Evolutionary conservation across 2,888 invertebrate species (phyloP), one percentile per base, ranked within the genome.

Genomic region (Nephrocerus scutellatus): DNA sequence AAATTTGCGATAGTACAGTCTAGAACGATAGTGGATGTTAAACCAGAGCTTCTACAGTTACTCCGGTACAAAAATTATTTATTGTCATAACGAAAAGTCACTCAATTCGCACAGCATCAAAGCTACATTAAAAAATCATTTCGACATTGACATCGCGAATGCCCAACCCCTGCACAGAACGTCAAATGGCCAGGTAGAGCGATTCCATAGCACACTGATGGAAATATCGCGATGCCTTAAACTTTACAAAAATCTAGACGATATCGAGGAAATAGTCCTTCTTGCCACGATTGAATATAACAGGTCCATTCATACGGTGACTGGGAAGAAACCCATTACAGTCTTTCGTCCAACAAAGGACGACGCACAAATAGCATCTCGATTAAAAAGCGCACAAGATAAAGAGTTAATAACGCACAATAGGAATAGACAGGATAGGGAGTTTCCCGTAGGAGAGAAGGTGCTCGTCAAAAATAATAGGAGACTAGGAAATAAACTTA

Each of bases 221-320:
- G 44, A 44, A 33, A 47, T 46, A 24, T 36, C 47, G n/a, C 41
- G 44, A 9, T 47, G 41, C n/a, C 12, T 47, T 8, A 49, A 44
- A 23, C 19, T 37, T 10, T 26, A 39, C 21, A 40, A 21, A 15
- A 30, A 36, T 19, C 15, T 31, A 4, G 25, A 24, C 7, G 31
- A 30, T 26, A 31, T 24, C 3, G 18, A 13, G 3, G 21, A 36
- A 7, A 5, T 30, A 19, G 21, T 35, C 12, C 12, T 30, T 3
- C 16, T 20, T 19, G 20, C 30, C 6, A 36, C 36, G 9, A 28
- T 39, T 8, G 21, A 26, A 21, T 26, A 34, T 24, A 34, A 30
- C 14, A 16, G 19, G 22, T 16, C 24, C n/a, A 29, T 30, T 5
- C 35, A 40, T 19, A 34, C 34, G 15, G 25, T 36, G 1, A 26